Base-by-base conservation (phyloP, 2,113 vertebrate genomes). In the Scartelaos histophorus region DNA sequence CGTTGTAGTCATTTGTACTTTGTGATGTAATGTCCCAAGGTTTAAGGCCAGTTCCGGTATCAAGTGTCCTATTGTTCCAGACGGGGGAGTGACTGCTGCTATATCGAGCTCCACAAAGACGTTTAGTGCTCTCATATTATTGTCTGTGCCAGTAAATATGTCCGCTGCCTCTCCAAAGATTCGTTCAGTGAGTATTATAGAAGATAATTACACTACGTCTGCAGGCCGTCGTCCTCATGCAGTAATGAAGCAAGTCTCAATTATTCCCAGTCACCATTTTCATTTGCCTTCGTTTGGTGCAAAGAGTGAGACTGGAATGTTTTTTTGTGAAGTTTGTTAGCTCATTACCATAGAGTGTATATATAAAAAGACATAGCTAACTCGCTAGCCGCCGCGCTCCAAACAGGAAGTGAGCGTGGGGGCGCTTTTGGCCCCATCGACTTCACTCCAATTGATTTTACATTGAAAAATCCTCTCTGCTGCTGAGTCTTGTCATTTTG, bases 81-180 rank as follows among this genome's bases (percentile, higher is more conserved):
- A 15, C 11, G 21, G 35, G 17, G 22, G 25, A 80, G 0, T 35
- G 21, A 15, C n/a, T 56, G 21, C 19, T 74, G 21, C 16, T 74
- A 65, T 71, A 43, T 69, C 61, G 66, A 51, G 57, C 54, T 73
- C 49, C 46, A 68, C 34, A 13, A 13, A 46, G 21, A 3, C 56
- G 34, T 70, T 74, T 13, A 53, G 22, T 49, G 35, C 46, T 15
- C 69, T 19, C 29, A 13, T 75, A 22, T 67, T 51, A 66, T 56
- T 24, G 19, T 68, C 1, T 58, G 29, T 68, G 69, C 66, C 71
- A 62, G 56, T 67, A 70, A 68, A 71, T 54, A 43, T 25, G 49
- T 29, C 13, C 57, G 67, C 17, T 19, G 19, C 35, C 38, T 7
- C 10, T 65, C 29, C 61, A 53, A 24, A 3, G 1, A 49, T 49